phyloP scores from a whole-genome alignment of 2,113 vertebrate species.

The Papio anubis region DNA sequence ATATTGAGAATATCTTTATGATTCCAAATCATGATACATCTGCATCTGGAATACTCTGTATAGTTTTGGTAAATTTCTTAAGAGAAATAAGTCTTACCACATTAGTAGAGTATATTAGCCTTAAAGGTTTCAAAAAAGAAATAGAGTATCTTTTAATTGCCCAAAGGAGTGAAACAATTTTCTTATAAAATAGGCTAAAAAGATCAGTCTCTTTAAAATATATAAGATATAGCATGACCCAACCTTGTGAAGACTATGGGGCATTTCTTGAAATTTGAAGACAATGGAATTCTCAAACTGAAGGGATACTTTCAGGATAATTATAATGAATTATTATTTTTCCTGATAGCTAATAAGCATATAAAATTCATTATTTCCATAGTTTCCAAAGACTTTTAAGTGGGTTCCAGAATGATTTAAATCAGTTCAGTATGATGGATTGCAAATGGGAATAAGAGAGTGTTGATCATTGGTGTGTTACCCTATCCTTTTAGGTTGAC shows the following conservation, averaged over 20 bases:
- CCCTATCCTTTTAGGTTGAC: background rate
- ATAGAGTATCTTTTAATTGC: constrained; percentile 16
- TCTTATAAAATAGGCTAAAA: background rate
- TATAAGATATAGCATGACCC: background rate
- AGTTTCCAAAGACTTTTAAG: constrained; percentile 43
- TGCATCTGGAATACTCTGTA: background rate
- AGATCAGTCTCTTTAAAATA: constrained; percentile 5
- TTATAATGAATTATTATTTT: constrained; percentile 22
- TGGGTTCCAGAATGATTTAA: constrained; percentile 20
- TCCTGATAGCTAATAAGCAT: constrained; percentile 11
- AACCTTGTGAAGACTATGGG: background rate
- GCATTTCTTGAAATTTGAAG: constrained; percentile 28
- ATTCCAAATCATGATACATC: background rate
- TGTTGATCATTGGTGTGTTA: background rate
- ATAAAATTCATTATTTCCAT: constrained; percentile 33
- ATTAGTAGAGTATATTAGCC: background rate
- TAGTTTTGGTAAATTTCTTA: background rate
- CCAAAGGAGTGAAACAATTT: background rate
- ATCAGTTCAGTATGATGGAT: constrained; percentile 1
- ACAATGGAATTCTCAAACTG: background rate
- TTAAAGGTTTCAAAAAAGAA: background rate
- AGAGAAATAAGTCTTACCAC: background rate
- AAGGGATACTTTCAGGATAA: background rate
- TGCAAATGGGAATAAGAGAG: background rate
- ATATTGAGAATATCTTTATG: background rate